phyloP scores from a whole-genome alignment of 2,888 invertebrate genomes.

The Lamproptera curius region DNA sequence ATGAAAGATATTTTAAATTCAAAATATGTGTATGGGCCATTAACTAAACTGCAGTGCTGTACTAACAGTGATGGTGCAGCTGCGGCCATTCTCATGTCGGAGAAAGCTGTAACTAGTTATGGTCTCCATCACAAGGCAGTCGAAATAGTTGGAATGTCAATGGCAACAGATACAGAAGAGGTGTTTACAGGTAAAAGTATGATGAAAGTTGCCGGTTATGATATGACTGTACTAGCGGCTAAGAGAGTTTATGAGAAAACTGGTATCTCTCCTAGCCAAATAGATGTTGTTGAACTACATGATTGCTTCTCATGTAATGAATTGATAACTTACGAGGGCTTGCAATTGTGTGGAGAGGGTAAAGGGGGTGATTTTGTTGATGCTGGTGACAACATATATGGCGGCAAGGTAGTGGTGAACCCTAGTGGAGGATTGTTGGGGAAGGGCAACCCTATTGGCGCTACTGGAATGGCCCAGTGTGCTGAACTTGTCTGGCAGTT shows the following conservation, averaged over 20 bases:
- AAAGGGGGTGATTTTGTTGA: conserved; percentile 96
- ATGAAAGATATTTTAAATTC: conserved; percentile 95
- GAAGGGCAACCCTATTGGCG: conserved; percentile 98
- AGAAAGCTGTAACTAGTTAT: conserved; percentile 92
- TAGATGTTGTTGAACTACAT: conserved; percentile 97
- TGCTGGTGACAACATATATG: conserved; percentile 96
- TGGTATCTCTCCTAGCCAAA: conserved; percentile 86
- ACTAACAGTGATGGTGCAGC: conserved; percentile 99
- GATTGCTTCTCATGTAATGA: conserved; percentile 99
- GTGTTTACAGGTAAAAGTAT: conserved; percentile 88
- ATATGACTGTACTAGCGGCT: conserved; percentile 93
- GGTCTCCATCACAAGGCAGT: conserved; percentile 91
- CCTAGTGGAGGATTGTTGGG: conserved; percentile 99
- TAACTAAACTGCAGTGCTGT: conserved; percentile 98
- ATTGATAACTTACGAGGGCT: conserved; percentile 96
- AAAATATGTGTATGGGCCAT: conserved; percentile 91
- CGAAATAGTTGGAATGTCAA: conserved; percentile 97
- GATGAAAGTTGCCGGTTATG: conserved; percentile 91
- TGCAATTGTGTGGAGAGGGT: conserved; percentile 94
- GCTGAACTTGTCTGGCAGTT: conserved; percentile 93
- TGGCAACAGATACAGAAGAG: conserved; percentile 94
- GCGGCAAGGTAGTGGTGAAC: conserved; percentile 98
- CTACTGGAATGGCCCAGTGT: conserved; percentile 95
- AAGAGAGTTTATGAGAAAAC: conserved; percentile 86
- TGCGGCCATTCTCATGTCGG: conserved; percentile 93